Evolutionary conservation across 2,113 vertebrate genomes (phyloP), one percentile per base, ranked within the genome.

Genomic region (Petaurus breviceps): DNA sequence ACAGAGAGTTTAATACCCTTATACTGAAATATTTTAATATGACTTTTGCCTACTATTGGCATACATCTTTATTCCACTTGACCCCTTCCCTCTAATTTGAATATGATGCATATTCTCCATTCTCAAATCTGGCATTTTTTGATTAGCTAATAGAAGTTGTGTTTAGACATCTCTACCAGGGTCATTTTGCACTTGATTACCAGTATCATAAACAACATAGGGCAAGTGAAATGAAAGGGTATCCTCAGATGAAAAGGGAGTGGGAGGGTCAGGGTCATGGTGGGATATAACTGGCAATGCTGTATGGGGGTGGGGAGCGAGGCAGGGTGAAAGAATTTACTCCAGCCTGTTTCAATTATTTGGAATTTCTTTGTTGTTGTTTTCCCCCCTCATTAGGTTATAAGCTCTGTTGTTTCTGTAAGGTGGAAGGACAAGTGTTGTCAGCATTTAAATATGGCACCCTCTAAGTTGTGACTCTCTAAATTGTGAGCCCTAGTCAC

Each of bases 21-120:
- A 19, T 84, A 43, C 23, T 84, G n/a, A 43, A 43, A 43, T 43
- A 37, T 84, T 84, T 84, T 84, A 84, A 22, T 37, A 43, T 84
- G 43, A 7, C 19, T 91, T 93, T 52, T 61, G 25, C 31, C 26
- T 90, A 16, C 49, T 91, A n/a, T 25, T 54, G 68, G 89, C 8
- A 6, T 49, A 93, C 43, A 10, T 37, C 77, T 51, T 96, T 93
- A 91, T 93, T 90, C 53, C 68, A 95, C 24, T 57, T 43, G n/a
- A 43, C 68, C 19, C 68, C n/a, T 23, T n/a, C 50, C 92, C 43
- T 52, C 51, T 90, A 51, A 31, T 92, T 52, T 84, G 49, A 94
- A 91, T 91, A 52, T 68, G 92, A 43, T 25, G 52, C 19, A 28
- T 92, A 50, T 46, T 50, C 84, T 91, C 19, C 46, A 53, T 3